Base-by-base conservation (phyloP, 2,797 vertebrate species). In the Sebastes vulpes region DNA sequence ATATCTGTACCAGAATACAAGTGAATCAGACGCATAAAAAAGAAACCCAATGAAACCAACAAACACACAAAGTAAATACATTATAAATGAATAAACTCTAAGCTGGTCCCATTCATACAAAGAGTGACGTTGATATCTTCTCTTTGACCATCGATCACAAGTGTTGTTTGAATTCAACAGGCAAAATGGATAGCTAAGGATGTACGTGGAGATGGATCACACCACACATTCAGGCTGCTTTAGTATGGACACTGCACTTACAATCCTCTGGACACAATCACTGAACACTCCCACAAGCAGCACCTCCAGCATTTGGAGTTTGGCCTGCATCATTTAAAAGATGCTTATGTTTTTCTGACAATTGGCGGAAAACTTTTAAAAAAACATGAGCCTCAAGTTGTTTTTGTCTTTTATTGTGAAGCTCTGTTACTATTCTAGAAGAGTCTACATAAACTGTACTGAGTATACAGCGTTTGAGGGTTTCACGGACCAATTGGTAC, bases 291-390 rank as follows among this genome's bases (percentile, higher is more conserved):
- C 48, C 29, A 10, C 28, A 1, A 3, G 23, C 61, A 28, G 56
- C 42, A 31, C n/a, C n/a, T 12, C 9, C 50, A 46, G 50, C 32
- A 57, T 28, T 16, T 52, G 6, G n/a, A 52, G 5, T 75, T 32
- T 20, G 12, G 29, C 38, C 52, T 4, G 28, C 12, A 4, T 20
- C n/a, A 6, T 60, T 20, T 18, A 42, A 42, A 28, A 21, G 2
- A 50, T 50, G 46, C 8, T 50, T 50, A 9, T n/a, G 48, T 50
- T 50, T 50, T 20, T 50, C 48, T 26, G 26, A 54, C 32, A n/a
- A 4, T 1, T 38, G n/a, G 23, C 3, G 0, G 18, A 35, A 57
- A n/a, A n/a, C 16, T 6, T 28, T 1, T 0, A 58, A 58, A n/a
- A 52, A 23, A 29, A 56, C 16, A 35, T 0, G 0, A 59, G 25